Evolutionary conservation across 2,888 invertebrate species (phyloP), one percentile per base, ranked within the genome.

Genomic region (Idaea biselata): DNA sequence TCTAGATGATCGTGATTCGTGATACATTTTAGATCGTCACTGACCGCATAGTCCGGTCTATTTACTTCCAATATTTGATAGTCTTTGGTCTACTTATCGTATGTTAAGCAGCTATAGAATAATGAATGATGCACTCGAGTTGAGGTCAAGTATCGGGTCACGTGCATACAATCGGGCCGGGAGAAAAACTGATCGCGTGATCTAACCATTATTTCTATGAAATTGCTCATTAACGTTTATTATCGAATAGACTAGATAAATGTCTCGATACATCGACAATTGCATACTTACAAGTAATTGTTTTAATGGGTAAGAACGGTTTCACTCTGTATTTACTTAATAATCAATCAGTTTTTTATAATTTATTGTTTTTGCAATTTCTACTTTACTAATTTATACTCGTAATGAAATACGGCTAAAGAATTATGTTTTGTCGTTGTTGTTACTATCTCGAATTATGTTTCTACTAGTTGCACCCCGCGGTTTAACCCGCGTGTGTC

Each of bases 201-300:
- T 44, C 44, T 3, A 11, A 44, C 44, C 44, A 44, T 44, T 44
- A 44, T 44, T 32, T 44, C 44, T 44, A 44, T 44, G 44, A 44
- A 44, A 44, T 44, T 14, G 14, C 44, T 44, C 44, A 44, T 44
- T 44, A 44, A 44, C 44, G 44, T 14, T 25, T 57, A 63, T 61
- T 65, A 64, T 65, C 55, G 58, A 62, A 66, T 58, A 71, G 69
- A 75, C 74, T 72, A 67, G 60, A 62, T 66, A 72, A 71, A 72
- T 70, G 69, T 67, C 69, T 65, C 64, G 64, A 71, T 69, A 44
- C 44, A 44, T 25, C 44, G 62, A 65, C 62, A 65, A 65, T 60
- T 44, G 44, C 44, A 44, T 44, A 8, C 44, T 44, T 44, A n/a
- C n/a, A n/a, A n/a, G n/a, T n/a, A 44, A 44, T 44, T 44, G 7